Base-by-base conservation (phyloP, 2,888 invertebrate genomes). In the Cremastinae sp. region DNA sequence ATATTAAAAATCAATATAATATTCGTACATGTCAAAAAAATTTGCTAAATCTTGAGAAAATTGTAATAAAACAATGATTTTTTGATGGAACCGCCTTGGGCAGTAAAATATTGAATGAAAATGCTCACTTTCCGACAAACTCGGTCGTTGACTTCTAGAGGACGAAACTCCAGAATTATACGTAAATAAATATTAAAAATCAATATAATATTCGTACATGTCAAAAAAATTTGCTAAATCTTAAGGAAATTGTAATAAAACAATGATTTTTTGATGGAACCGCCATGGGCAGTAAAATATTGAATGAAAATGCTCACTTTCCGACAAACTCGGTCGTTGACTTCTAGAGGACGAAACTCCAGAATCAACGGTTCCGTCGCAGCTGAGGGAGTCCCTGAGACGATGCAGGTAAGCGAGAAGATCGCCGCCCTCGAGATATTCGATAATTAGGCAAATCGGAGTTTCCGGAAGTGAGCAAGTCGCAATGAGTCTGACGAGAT, bases 361-460 rank as follows among this genome's bases (percentile, higher is more conserved):
- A 47, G 59, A 81, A 80, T 53, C 22, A 78, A 73, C 34, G 59
- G 65, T 58, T 81, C 76, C 43, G 81, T 83, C n/a, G 78, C 9
- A 49, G 20, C 68, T 71, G 79, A 85, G 3, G 79, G 75, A 20
- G 77, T 85, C 82, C 78, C 87, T 81, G 76, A 85, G 68, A 36
- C 77, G 59, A 78, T 88, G 87, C 18, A 95, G 90, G 78, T 95
- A 92, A 0, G 91, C 90, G 58, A 94, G 92, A 68, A 97, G 90
- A 85, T 95, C 95, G 0, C 96, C 96, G 78, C 94, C 93, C 0
- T 95, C 94, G 9, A 95, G 94, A 84, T 94, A 95, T 85, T 96
- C 96, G 89, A 96, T 92, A 7, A 96, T 90, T 79, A 96, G 94
- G 75, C 95, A 92, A 56, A 93, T 92, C 0, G 96, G 96, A 45